These are phyloP conservation scores for Hippocampus kuda DNA, from an alignment of 2,797 vertebrate species.

Conservation along the genomic window DNA sequence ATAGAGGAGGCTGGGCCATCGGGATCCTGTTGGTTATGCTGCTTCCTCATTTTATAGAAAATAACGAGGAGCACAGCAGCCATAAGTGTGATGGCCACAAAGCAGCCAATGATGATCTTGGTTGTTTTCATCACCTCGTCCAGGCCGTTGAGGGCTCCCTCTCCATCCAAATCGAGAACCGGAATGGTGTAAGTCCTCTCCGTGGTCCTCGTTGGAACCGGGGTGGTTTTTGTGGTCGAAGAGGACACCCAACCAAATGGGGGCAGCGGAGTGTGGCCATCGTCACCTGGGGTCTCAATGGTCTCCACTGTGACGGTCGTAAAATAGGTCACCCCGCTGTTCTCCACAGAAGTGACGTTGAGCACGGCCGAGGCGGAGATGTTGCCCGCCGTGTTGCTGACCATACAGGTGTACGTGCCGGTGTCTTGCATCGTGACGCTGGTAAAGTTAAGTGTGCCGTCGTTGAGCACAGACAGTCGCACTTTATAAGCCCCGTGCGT, in stretches of 20 bases:
- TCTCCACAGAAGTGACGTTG: conserved; percentile 89
- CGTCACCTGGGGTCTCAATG: conserved; percentile 83
- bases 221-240: conserved; percentile 85
- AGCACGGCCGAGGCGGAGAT: conserved; percentile 93
- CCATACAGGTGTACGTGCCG: conserved; percentile 96
- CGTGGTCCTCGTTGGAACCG: conserved; percentile 83
- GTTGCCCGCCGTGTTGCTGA: conserved; percentile 96
- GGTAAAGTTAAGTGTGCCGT: conserved; percentile 93
- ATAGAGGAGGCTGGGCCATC: conserved; percentile 93
- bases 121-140: conserved; percentile 99
- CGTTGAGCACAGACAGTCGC: conserved; percentile 89
- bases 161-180: conserved; percentile 76
- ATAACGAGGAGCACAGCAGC: conserved; percentile 98
- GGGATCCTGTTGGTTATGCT: conserved; percentile 95
- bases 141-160: conserved; percentile 79
- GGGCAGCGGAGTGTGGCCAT: conserved; percentile 84
- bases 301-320: conserved; percentile 98
- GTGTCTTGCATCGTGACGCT: conserved; percentile 92
- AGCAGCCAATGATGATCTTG: conserved; percentile 99
- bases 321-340: conserved; percentile 89
- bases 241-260: conserved; percentile 79
- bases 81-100: conserved; percentile 99
- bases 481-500: conserved; percentile 92
- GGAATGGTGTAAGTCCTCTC: conserved; percentile 91
- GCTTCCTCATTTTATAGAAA: conserved; percentile 99